Evolutionary conservation across 2,888 invertebrate genomes (phyloP).

Genomic region (Odiellus spinosus): DNA sequence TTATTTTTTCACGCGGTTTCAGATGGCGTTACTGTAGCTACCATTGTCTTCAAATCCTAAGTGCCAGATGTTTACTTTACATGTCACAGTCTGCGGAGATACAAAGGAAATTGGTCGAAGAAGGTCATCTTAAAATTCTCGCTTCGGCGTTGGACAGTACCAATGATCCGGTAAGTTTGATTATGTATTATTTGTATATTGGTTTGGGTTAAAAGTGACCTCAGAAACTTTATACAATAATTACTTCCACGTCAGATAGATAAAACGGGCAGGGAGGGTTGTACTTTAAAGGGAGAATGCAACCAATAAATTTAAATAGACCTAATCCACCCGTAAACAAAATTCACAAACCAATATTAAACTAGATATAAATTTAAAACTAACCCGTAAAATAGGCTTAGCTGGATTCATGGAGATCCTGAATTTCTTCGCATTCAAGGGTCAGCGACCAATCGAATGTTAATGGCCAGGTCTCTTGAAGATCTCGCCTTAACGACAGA

Average conservation of each 20-base stretch:
- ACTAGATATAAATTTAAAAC: too few relatives aligned
- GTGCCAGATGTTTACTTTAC: slow-evolving; percentile 42
- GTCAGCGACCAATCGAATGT: too few relatives aligned
- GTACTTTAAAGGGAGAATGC: too few relatives aligned
- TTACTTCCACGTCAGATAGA: too few relatives aligned
- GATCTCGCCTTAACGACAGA: too few relatives aligned
- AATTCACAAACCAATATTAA: too few relatives aligned
- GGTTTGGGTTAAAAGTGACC: neutral
- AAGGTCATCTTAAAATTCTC: slow-evolving; percentile 40
- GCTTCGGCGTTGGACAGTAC: slow-evolving; percentile 44
- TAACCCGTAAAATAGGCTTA: too few relatives aligned
- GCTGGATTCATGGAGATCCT: too few relatives aligned
- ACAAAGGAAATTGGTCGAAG: slow-evolving; percentile 38
- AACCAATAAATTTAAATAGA: too few relatives aligned
- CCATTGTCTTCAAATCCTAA: slow-evolving; percentile 43
- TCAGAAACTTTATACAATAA: neutral
- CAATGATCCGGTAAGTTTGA: slow-evolving; percentile 42
- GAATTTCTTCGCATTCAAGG: too few relatives aligned
- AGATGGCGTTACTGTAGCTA: slow-evolving; percentile 42
- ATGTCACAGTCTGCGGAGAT: slow-evolving; percentile 40
- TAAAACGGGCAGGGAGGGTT: neutral
- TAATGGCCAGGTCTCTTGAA: too few relatives aligned
- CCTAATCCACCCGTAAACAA: too few relatives aligned
- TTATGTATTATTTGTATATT: neutral
- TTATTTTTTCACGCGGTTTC: slow-evolving; percentile 11